Evolutionary conservation across 2,888 invertebrate genomes (phyloP).

Genomic region (Acanthopleura granulata): DNA sequence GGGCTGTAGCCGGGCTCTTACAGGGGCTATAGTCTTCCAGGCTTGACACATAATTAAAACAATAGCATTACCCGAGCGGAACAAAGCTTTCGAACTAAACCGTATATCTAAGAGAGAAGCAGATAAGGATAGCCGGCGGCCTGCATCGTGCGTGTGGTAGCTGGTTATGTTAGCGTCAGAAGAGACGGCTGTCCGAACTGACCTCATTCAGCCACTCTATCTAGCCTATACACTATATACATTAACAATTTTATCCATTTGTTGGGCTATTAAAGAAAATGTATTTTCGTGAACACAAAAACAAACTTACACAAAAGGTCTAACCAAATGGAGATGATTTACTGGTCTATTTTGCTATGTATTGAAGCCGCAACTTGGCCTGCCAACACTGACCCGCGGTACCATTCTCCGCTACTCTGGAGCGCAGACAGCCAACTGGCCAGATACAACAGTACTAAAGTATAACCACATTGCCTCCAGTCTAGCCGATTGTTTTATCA

Average conservation of each 20-base stretch:
- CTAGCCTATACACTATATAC: background rate
- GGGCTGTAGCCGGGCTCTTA: too few species aligned
- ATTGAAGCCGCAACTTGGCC: too few species aligned
- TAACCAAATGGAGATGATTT: too few species aligned
- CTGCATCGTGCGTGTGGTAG: too few species aligned
- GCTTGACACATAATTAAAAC: conserved; percentile 7
- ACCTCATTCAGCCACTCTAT: background rate
- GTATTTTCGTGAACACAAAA: background rate
- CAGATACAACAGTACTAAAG: background rate
- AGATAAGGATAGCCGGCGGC: background rate
- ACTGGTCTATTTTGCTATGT: too few species aligned
- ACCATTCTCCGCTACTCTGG: too few species aligned
- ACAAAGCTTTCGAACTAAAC: conserved; percentile 13
- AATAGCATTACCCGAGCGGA: conserved; percentile 10
- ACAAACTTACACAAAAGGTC: background rate
- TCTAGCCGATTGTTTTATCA: conserved; percentile 17
- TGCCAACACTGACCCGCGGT: too few species aligned
- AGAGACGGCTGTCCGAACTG: too few species aligned
- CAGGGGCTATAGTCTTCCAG: too few species aligned
- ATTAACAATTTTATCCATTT: background rate
- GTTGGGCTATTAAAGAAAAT: background rate
- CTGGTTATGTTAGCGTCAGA: too few species aligned
- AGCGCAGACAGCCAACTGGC: too few species aligned
- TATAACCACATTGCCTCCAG: conserved; percentile 14
- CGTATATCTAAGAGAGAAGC: background rate